Evolutionary conservation across 2,113 vertebrate species (phyloP).

Genomic region (Harpagus bidentatus): DNA sequence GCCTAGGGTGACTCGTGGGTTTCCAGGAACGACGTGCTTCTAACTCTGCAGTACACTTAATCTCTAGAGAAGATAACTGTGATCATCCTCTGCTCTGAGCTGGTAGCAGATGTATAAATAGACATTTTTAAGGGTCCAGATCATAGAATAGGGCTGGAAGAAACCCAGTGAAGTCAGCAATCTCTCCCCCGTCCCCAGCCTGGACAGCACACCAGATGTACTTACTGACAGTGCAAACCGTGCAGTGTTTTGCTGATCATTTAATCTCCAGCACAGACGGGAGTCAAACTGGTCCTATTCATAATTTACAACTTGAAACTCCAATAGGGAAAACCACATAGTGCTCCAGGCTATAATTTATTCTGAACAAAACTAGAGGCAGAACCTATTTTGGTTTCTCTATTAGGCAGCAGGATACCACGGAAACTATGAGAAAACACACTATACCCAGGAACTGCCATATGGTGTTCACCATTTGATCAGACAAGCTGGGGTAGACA

Average conservation of each 20-base stretch:
- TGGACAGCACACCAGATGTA: not conserved
- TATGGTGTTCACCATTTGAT: not conserved
- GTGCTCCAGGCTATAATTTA: not conserved
- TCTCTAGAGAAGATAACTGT: not conserved
- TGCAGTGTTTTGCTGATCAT: not conserved
- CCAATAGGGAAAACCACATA: not conserved
- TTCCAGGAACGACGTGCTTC: not conserved
- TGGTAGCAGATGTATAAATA: not conserved
- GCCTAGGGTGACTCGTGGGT: not conserved
- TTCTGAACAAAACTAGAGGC: not conserved
- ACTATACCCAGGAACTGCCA: not conserved
- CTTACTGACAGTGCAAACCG: not conserved
- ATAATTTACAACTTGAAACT: slow-evolving; percentile 53
- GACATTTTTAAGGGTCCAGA: not conserved
- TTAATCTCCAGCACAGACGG: not conserved
- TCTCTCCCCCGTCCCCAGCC: not conserved
- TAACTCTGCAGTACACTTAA: not conserved
- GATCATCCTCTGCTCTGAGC: not conserved
- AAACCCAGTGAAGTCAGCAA: not conserved
- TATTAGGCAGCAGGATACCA: not conserved
- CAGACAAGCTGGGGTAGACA: not conserved
- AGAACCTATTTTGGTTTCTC: not conserved
- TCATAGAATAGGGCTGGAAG: not conserved
- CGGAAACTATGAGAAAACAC: not conserved
- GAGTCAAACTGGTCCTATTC: not conserved